phyloP scores from a whole-genome alignment of 2,888 invertebrate genomes.

The Oxytorus armatus region DNA sequence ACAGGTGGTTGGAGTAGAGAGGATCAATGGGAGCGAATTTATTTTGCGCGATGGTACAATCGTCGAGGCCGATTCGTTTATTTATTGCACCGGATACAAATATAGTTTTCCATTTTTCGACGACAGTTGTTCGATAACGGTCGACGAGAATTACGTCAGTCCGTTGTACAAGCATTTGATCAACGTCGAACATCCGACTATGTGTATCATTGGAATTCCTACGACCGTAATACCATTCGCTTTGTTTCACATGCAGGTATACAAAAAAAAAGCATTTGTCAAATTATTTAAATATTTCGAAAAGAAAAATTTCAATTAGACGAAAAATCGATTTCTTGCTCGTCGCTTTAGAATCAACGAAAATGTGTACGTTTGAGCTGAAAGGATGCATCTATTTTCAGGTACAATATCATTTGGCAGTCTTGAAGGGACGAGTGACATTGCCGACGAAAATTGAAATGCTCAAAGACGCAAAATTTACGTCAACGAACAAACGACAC shows the following conservation, averaged over 20 bases:
- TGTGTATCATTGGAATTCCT: constrained; percentile 91
- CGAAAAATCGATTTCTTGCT: neutral
- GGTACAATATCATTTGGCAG: constrained; percentile 88
- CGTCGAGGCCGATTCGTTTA: constrained; percentile 87
- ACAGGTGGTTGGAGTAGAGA: constrained; percentile 86
- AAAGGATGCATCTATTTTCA: constrained; percentile 74
- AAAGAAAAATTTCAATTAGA: constrained; percentile 50
- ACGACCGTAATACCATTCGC: constrained; percentile 89
- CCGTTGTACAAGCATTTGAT: constrained; percentile 92
- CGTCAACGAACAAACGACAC: constrained; percentile 83
- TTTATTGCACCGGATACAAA: constrained; percentile 92
- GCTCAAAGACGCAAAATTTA: constrained; percentile 86
- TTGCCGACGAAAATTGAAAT: constrained; percentile 89
- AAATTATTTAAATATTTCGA: neutral
- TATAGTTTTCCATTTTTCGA: constrained; percentile 90
- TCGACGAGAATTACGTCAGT: constrained; percentile 88
- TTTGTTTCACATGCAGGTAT: constrained; percentile 90
- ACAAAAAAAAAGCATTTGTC: constrained; percentile 5
- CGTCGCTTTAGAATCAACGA: neutral
- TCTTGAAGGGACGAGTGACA: constrained; percentile 86
- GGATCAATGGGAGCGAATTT: constrained; percentile 85
- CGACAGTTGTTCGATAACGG: constrained; percentile 87
- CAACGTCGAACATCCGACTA: constrained; percentile 90
- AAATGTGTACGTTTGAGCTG: no score
- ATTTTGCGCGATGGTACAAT: constrained; percentile 87